These are phyloP conservation scores for Bufotes viridis DNA, from an alignment of 2,797 vertebrate genomes.

Conservation along the genomic window DNA sequence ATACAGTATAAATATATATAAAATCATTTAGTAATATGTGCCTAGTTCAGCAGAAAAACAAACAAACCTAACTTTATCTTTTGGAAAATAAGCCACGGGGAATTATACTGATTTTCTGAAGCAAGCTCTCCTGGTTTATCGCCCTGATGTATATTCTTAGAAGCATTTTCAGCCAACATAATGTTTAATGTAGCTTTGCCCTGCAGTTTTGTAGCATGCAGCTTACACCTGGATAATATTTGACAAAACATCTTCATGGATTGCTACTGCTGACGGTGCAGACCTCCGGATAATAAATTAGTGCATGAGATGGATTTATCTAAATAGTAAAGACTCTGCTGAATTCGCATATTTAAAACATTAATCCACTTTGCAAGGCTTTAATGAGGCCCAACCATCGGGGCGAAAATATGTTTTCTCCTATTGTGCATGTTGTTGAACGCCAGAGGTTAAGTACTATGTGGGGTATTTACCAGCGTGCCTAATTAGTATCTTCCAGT, in stretches of 20 bases:
- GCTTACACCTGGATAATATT: constrained; percentile 57
- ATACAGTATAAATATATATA: not conserved
- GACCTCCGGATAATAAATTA: constrained; percentile 59
- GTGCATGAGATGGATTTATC: constrained; percentile 53
- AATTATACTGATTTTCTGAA: constrained; percentile 22
- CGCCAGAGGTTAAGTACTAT: constrained; percentile 32
- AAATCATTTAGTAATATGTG: not conserved
- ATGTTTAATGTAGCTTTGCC: constrained; percentile 48
- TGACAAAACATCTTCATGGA: constrained; percentile 54
- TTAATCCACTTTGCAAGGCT: constrained; percentile 55
- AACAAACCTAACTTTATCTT: constrained; percentile 14
- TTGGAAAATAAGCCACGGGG: constrained; percentile 28
- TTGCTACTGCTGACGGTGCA: constrained; percentile 57
- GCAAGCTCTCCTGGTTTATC: constrained; percentile 40
- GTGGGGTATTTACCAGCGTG: not conserved
- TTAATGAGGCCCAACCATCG: constrained; percentile 54
- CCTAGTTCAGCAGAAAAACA: constrained; percentile 6
- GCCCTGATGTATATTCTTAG: constrained; percentile 48
- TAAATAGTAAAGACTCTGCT: constrained; percentile 58
- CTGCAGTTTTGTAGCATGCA: constrained; percentile 54
- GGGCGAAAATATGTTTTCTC: constrained; percentile 28
- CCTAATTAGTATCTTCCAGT: constrained; percentile 1
- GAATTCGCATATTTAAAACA: constrained; percentile 59
- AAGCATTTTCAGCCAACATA: constrained; percentile 13
- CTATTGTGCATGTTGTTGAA: constrained; percentile 4